Base-by-base conservation (phyloP, 2,113 vertebrate genomes). In the Ceyx melanurus region DNA sequence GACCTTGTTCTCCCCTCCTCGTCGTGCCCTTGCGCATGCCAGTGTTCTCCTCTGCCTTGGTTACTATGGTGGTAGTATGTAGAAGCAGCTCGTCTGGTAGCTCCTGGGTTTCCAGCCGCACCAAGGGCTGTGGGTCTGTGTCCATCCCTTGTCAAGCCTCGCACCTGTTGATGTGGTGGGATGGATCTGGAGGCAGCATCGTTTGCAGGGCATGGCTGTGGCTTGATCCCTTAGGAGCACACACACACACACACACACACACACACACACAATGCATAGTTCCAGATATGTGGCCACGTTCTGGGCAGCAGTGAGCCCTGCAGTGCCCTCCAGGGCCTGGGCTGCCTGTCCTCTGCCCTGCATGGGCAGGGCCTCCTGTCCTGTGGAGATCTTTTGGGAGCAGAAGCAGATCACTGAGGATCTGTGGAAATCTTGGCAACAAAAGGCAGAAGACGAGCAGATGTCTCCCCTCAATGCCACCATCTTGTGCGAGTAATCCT, bases 41-140 rank as follows among this genome's bases (percentile, higher is more conserved):
- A 76, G 76, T 46, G 58, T 76, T 88, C 42, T 61, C 71, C 29
- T 68, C 65, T 0, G 15, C 54, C 74, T 66, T 4, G 43, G 94
- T 96, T 96, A 93, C 94, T 95, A 86, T 92, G 95, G 93, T 56
- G 85, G 85, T 82, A 89, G 72, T 89, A 54, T 4, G 60, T 80
- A 35, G 79, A 85, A 89, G 33, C 85, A 73, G 87, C 88, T 94
- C 6, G 0, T 33, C 46, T 80, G 0, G 4, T 45, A 46, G 90
- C 56, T 89, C 72, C 71, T 79, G 85, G 45, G 19, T 57, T 93
- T 92, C 18, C 51, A 35, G 68, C n/a, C n/a, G 64, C 53, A 29
- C 53, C 48, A 1, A 3, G 57, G 46, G 46, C 15, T 1, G 1
- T 0, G 2, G 74, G 17, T 9, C 70, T 17, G 7, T 1, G 9